A percentile compares a stretch with the other conserved stretches of the same genome.
phyloP scores from a whole-genome alignment of 2,113 vertebrate genomes.

The Takifugu bimaculatus region DNA sequence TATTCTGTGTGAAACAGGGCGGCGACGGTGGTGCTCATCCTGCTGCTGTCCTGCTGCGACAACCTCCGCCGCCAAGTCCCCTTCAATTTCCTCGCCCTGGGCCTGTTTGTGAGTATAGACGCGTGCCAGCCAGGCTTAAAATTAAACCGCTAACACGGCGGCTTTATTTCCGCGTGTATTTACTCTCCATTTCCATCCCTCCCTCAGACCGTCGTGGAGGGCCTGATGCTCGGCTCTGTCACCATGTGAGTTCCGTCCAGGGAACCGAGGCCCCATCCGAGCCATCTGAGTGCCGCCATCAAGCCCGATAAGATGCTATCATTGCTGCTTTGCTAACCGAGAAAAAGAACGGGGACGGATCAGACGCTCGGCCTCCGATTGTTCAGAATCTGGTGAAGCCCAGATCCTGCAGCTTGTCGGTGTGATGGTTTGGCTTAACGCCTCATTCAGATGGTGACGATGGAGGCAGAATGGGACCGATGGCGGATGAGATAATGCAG shows the following conservation, averaged over 20 bases:
- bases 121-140: conserved; percentile 49
- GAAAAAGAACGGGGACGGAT: no score
- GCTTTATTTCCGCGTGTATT: conserved; percentile 41
- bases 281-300: conserved; percentile 11
- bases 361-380: no score
- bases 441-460: no score
- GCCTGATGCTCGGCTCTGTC: conserved; percentile 77
- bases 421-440: no score
- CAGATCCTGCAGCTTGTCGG: no score
- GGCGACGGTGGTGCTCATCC: conserved; percentile 53
- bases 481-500: no score
- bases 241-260: conserved; percentile 71
- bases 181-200: conserved; percentile 3
- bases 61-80: conserved; percentile 75
- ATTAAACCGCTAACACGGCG: conserved; percentile 35
- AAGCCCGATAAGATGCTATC: no score
- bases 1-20: conserved; percentile 58
- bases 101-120: conserved; percentile 80
- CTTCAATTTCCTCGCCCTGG: conserved; percentile 80
- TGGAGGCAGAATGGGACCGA: no score
- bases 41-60: conserved; percentile 75
- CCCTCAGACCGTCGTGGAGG: conserved; percentile 73
- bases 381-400: no score
- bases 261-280: conserved; percentile 27
- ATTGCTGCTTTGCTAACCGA: no score